Percentiles rank a stretch among this genome's conserved stretches.
Evolutionary conservation across 1,140 invertebrate genomes (phyloP).

Genomic region (Leguminivora glycinivorella): DNA sequence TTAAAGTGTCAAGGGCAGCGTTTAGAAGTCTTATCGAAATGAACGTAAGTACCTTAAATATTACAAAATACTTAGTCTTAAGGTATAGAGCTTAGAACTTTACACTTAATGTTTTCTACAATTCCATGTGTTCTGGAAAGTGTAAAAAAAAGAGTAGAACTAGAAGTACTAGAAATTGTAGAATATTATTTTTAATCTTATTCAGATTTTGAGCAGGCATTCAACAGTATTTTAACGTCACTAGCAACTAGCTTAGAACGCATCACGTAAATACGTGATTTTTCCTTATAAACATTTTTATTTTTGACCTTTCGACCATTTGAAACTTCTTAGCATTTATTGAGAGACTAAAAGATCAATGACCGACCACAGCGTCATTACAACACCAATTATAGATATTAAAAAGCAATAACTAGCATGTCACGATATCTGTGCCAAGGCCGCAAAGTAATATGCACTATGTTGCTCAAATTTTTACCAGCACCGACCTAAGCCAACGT

Average conservation of each 20-base stretch:
- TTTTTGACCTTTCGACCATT: background rate
- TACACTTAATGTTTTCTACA: too few relatives aligned
- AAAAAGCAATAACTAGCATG: constrained; percentile 24
- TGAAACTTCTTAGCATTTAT: background rate
- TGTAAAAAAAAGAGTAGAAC: too few relatives aligned
- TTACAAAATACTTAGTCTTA: background rate
- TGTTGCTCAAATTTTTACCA: constrained; percentile 24
- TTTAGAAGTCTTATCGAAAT: constrained; percentile 36
- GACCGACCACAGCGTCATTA: constrained; percentile 15
- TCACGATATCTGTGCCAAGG: constrained; percentile 31
- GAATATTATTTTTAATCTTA: too few relatives aligned
- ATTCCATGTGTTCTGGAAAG: too few relatives aligned
- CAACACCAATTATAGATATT: constrained; percentile 32
- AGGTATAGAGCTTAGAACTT: too few relatives aligned
- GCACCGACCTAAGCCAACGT: too few relatives aligned
- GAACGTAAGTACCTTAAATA: constrained; percentile 50
- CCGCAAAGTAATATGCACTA: constrained; percentile 28
- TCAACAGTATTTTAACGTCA: background rate
- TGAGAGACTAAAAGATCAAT: constrained; percentile 19
- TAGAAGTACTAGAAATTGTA: too few relatives aligned
- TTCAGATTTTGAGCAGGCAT: too few relatives aligned
- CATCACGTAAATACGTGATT: too few relatives aligned
- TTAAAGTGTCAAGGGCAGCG: background rate
- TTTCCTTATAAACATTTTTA: too few relatives aligned
- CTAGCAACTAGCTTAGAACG: too few relatives aligned